Conservation (phyloP, 2,888 invertebrate genomes). For the Conchocele bisecta region DNA sequence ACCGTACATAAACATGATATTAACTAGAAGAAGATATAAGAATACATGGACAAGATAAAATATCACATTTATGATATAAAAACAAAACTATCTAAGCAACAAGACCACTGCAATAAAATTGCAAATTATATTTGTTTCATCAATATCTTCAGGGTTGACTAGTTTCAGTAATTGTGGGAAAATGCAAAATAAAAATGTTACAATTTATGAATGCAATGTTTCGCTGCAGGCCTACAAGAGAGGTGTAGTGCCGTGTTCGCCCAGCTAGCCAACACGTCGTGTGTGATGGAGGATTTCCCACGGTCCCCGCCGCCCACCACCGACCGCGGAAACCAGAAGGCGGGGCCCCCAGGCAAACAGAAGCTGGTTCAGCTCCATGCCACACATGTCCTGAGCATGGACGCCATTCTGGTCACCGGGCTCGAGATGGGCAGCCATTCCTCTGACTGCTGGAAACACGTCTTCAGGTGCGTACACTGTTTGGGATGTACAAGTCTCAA, state of each 20-base stretch:
- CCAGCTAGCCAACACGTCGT: slow-evolving; percentile 93
- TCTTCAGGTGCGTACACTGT: slow-evolving; percentile 87
- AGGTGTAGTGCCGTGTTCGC: slow-evolving; percentile 95
- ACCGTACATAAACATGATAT: too few species aligned
- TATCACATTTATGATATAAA: too few species aligned
- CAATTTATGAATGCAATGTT: too few species aligned
- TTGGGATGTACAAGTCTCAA: too few species aligned
- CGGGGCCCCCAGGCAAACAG: slow-evolving; percentile 62
- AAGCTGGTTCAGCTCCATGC: slow-evolving; percentile 87
- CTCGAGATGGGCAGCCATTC: slow-evolving; percentile 96
- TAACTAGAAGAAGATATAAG: neutral
- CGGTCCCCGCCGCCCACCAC: slow-evolving; percentile 54
- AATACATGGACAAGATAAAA: too few species aligned
- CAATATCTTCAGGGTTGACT: too few species aligned
- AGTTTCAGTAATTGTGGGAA: too few species aligned
- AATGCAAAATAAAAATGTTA: too few species aligned
- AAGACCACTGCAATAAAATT: too few species aligned
- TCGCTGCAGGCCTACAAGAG: slow-evolving; percentile 93
- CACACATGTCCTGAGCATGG: slow-evolving; percentile 95
- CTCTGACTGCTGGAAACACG: slow-evolving; percentile 97
- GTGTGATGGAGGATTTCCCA: slow-evolving; percentile 86
- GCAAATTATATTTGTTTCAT: too few species aligned
- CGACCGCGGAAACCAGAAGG: slow-evolving; percentile 33
- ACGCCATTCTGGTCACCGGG: slow-evolving; percentile 93
- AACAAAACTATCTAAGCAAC: too few species aligned